phyloP scores from a whole-genome alignment of 2,797 vertebrate genomes.

The Eulemur albifrons region DNA sequence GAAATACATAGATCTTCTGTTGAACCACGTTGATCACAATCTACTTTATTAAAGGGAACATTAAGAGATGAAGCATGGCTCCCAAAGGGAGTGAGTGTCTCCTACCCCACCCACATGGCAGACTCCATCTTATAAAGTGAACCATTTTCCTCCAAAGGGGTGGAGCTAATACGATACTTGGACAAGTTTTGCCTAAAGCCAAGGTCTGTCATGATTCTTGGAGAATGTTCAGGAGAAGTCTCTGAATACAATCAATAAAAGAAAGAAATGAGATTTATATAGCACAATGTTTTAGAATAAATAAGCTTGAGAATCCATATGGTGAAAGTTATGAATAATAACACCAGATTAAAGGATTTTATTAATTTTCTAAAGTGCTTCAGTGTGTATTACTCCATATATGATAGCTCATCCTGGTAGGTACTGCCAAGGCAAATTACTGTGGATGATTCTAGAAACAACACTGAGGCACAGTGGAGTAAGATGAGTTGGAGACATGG shows the following conservation, averaged over 20 bases:
- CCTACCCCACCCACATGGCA: neutral
- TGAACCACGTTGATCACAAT: neutral
- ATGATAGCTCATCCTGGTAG: neutral
- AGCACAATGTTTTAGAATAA: neutral
- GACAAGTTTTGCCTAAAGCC: neutral
- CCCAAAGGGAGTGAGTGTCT: neutral
- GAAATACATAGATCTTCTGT: neutral
- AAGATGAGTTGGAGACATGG: neutral
- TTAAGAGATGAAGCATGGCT: neutral
- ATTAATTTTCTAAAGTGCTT: neutral
- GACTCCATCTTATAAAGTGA: neutral
- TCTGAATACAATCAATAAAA: slow-evolving; percentile 36
- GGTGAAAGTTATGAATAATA: neutral
- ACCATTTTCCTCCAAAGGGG: neutral
- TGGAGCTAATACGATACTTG: neutral
- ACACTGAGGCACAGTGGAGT: neutral
- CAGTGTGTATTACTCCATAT: neutral
- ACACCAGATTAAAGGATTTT: neutral
- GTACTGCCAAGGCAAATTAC: neutral
- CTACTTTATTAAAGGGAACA: neutral
- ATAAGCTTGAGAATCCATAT: neutral
- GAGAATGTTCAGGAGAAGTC: neutral
- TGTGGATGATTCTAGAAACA: neutral
- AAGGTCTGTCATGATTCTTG: neutral
- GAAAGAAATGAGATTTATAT: neutral